Evolutionary conservation across 2,797 vertebrate genomes (phyloP).

Genomic region (Melanotaenia parkinsoni): DNA sequence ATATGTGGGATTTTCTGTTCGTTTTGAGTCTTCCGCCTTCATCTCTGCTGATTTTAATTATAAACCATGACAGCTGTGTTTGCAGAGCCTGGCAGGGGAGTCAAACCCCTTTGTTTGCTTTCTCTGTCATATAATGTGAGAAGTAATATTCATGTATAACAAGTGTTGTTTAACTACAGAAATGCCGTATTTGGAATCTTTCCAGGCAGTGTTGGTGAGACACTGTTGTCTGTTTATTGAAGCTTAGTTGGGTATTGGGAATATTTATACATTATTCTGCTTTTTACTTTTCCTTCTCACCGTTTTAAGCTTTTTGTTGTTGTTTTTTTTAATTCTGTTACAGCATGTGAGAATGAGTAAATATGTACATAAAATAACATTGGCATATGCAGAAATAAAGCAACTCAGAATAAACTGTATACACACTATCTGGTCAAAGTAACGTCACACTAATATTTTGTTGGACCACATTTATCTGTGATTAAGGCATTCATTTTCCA

Average conservation of each 20-base stretch:
- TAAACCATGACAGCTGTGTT: conserved; percentile 15
- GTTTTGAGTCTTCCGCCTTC: conserved; percentile 19
- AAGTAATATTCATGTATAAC: conserved; percentile 15
- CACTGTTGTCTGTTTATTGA: not conserved
- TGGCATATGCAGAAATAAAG: too few relatives aligned
- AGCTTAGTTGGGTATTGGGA: not conserved
- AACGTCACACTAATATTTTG: not conserved
- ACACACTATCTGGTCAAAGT: not conserved
- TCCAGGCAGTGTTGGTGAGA: not conserved
- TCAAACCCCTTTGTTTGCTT: conserved; percentile 21
- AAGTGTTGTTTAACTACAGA: conserved; percentile 18
- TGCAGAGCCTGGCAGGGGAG: conserved; percentile 13
- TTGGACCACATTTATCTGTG: not conserved
- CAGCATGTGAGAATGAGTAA: not conserved
- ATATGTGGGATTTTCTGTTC: conserved; percentile 1
- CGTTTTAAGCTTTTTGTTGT: not conserved
- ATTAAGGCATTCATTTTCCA: not conserved
- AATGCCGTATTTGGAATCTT: conserved; percentile 1
- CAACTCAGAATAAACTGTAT: too few relatives aligned
- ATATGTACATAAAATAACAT: not conserved
- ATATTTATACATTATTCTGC: not conserved
- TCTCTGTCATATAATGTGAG: conserved; percentile 32
- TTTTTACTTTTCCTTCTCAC: not conserved
- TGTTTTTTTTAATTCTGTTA: not conserved
- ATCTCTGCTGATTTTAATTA: conserved; percentile 27